These are phyloP conservation scores for Charadrius vociferus DNA, from an alignment of 2,113 vertebrate species.

Conservation along the genomic window DNA sequence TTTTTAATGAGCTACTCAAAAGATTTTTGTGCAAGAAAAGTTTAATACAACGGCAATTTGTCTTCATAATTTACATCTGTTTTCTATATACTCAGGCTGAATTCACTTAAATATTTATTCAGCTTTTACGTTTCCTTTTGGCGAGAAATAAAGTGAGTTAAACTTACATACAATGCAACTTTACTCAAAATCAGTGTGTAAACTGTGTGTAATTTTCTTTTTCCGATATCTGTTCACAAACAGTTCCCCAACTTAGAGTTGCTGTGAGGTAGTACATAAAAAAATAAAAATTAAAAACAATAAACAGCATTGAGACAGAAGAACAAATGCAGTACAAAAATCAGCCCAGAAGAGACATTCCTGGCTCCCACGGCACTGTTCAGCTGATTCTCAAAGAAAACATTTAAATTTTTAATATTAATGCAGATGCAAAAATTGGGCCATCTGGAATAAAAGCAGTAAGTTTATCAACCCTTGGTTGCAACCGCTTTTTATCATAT, in stretches of 20 bases:
- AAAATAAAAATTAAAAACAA: neutral
- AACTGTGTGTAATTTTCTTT: neutral
- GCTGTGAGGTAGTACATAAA: neutral
- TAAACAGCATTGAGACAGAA: neutral
- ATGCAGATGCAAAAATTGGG: constrained; percentile 20
- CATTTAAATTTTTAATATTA: constrained; percentile 44
- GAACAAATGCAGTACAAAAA: neutral
- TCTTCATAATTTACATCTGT: constrained; percentile 42
- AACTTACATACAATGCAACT: neutral
- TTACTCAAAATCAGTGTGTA: neutral
- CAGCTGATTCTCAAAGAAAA: constrained; percentile 35
- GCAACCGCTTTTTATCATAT: neutral
- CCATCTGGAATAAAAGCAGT: constrained; percentile 22
- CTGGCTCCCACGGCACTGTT: neutral
- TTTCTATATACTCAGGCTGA: constrained; percentile 19
- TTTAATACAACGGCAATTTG: constrained; percentile 55
- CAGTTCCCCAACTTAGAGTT: neutral
- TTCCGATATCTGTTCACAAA: neutral
- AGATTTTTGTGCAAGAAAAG: constrained; percentile 3
- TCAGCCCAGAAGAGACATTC: neutral
- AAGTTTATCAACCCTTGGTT: constrained; percentile 2
- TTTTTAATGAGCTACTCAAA: constrained; percentile 37
- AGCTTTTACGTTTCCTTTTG: constrained; percentile 26
- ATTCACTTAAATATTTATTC: constrained; percentile 59
- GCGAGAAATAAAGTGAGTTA: constrained; percentile 41